Percentiles rank a stretch among this genome's conserved stretches.
Conservation (phyloP, 2,888 invertebrate species). For the Panopea generosa region DNA sequence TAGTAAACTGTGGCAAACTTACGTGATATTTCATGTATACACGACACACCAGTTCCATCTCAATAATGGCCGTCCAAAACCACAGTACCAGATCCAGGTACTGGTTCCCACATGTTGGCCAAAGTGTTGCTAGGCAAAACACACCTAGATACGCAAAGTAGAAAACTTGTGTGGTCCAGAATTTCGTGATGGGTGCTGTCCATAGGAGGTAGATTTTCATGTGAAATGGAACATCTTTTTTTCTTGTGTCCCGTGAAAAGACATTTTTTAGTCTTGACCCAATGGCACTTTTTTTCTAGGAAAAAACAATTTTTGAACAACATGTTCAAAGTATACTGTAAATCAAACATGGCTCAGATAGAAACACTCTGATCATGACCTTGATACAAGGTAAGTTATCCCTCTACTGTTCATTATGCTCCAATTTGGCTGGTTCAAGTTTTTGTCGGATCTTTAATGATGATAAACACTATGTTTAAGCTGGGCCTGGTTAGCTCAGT, state of each 20-base stretch:
- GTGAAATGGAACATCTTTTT: conserved; percentile 58
- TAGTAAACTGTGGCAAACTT: too few relatives aligned
- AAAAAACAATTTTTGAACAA: not conserved
- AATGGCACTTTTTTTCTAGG: not conserved
- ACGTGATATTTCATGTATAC: conserved; percentile 75
- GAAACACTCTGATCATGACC: too few relatives aligned
- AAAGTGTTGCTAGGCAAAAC: conserved; percentile 79
- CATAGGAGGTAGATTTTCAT: conserved; percentile 82
- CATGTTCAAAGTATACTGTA: too few relatives aligned
- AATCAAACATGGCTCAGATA: too few relatives aligned
- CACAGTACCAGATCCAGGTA: conserved; percentile 83
- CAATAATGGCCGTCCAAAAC: conserved; percentile 75
- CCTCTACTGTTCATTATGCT: not conserved
- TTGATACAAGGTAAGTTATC: too few relatives aligned
- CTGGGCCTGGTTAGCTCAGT: too few relatives aligned
- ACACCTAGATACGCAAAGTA: conserved; percentile 74
- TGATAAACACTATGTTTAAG: too few relatives aligned
- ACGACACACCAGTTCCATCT: conserved; percentile 71
- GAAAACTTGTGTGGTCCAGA: conserved; percentile 84
- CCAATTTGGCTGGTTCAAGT: not conserved
- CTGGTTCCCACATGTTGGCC: conserved; percentile 85
- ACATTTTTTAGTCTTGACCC: not conserved
- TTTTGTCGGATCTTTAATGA: too few relatives aligned
- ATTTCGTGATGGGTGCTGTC: conserved; percentile 85
- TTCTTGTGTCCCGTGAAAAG: not conserved